Evolutionary conservation across 1,140 invertebrate species (phyloP).

Genomic region (Lasaia peninsularis): DNA sequence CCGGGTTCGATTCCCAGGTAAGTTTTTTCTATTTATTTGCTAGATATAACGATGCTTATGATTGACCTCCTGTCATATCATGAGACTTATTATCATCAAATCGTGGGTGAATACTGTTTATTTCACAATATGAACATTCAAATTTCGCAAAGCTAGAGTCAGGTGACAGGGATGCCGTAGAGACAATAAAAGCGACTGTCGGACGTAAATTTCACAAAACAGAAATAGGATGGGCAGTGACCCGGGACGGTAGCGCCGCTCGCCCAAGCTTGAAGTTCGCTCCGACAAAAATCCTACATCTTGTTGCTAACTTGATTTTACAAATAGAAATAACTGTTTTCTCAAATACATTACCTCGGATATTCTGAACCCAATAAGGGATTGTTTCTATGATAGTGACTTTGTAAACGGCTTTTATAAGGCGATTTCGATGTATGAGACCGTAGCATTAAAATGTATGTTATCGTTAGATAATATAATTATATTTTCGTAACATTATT

Average conservation of each 20-base stretch:
- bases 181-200: constrained; percentile 13
- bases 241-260: neutral
- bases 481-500: no score
- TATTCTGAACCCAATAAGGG: neutral
- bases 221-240: constrained; percentile 18
- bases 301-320: constrained; percentile 15
- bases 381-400: neutral
- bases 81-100: no score
- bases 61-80: no score
- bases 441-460: no score
- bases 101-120: no score
- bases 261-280: constrained; percentile 13
- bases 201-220: constrained; percentile 11
- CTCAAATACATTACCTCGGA: neutral
- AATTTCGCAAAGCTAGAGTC: neutral
- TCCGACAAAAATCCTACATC: constrained; percentile 13
- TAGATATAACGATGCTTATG: no score
- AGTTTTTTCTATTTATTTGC: no score
- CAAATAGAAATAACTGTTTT: constrained; percentile 11
- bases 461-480: no score
- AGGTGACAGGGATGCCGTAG: neutral
- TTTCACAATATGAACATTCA: no score
- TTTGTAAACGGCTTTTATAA: no score
- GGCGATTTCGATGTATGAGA: no score
- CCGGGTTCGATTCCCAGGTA: no score